A percentile compares a stretch with the other conserved stretches of the same genome.
phyloP scores from a whole-genome alignment of 2,797 vertebrate species.

The Megalops cyprinoides region DNA sequence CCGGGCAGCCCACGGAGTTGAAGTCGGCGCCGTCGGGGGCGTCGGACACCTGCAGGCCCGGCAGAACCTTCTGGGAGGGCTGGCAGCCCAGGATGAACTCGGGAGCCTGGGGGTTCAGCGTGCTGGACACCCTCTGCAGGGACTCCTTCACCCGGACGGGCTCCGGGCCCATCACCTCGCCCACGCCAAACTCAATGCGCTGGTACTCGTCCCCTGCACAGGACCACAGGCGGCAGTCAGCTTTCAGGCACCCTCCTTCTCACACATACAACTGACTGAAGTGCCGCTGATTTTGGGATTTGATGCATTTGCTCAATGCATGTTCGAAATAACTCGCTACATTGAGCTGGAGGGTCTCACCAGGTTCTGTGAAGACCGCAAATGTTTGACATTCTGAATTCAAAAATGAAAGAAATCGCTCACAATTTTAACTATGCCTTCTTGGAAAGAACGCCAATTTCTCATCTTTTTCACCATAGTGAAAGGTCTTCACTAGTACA shows the following conservation, averaged over 20 bases:
- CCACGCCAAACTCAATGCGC: conserved; percentile 94
- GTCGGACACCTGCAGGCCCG: conserved; percentile 50
- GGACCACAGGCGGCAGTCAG: conserved; percentile 38
- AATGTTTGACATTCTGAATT: too few relatives aligned
- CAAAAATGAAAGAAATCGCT: too few relatives aligned
- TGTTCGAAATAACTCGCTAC: background rate
- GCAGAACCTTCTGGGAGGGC: conserved; percentile 75
- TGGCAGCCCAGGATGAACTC: conserved; percentile 95
- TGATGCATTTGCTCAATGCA: background rate
- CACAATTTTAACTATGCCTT: background rate
- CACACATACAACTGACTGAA: background rate
- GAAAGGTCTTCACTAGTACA: background rate
- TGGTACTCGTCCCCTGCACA: conserved; percentile 89
- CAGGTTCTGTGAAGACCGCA: too few relatives aligned
- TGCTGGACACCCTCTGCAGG: conserved; percentile 92
- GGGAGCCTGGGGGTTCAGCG: conserved; percentile 95
- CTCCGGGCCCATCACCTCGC: conserved; percentile 88
- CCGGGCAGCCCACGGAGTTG: conserved; percentile 79
- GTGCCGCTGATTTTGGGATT: background rate
- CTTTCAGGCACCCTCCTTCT: background rate
- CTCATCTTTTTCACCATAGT: background rate
- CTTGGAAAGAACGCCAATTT: background rate
- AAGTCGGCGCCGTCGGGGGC: conserved; percentile 70
- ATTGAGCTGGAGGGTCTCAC: too few relatives aligned
- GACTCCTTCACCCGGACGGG: conserved; percentile 77